A percentile compares a stretch with the other conserved stretches of the same genome.
Evolutionary conservation across 2,113 vertebrate genomes (phyloP).

Genomic region (Bagarius yarrelli): DNA sequence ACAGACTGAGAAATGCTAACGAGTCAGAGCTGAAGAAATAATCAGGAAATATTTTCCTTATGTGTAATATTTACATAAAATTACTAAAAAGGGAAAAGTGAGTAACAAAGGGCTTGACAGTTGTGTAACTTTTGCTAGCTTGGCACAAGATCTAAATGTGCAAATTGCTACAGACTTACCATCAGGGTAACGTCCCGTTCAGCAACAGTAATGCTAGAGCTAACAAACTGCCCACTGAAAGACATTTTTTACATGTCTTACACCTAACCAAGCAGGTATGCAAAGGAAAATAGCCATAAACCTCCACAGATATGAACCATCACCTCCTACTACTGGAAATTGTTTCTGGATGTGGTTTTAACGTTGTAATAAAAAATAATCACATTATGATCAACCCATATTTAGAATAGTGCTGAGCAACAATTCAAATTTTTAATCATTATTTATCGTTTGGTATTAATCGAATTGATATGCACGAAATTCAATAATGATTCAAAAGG

Average conservation of each 20-base stretch:
- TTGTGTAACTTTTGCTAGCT: constrained; percentile 41
- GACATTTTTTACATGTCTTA: not conserved
- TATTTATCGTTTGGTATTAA: too few relatives aligned
- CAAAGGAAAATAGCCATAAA: too few relatives aligned
- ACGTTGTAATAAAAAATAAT: too few relatives aligned
- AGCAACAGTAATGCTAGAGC: not conserved
- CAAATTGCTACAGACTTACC: constrained; percentile 67
- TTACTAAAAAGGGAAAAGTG: constrained; percentile 12
- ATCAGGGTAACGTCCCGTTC: constrained; percentile 48
- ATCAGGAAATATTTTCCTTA: constrained; percentile 45
- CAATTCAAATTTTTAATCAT: too few relatives aligned
- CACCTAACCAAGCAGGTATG: not conserved
- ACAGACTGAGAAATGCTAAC: not conserved
- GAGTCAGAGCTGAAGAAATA: constrained; percentile 5
- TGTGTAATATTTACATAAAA: constrained; percentile 41
- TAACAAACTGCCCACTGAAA: not conserved
- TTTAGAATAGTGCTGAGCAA: too few relatives aligned
- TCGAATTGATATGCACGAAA: too few relatives aligned
- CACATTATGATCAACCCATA: too few relatives aligned
- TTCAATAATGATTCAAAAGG: too few relatives aligned
- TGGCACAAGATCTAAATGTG: constrained; percentile 59
- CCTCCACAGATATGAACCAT: too few relatives aligned
- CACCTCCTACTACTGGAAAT: too few relatives aligned
- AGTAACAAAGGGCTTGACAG: constrained; percentile 11
- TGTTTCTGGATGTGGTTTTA: not conserved